These are phyloP conservation scores for Streblospio benedicti DNA, from an alignment of 1,140 invertebrate genomes.

Conservation along the genomic window DNA sequence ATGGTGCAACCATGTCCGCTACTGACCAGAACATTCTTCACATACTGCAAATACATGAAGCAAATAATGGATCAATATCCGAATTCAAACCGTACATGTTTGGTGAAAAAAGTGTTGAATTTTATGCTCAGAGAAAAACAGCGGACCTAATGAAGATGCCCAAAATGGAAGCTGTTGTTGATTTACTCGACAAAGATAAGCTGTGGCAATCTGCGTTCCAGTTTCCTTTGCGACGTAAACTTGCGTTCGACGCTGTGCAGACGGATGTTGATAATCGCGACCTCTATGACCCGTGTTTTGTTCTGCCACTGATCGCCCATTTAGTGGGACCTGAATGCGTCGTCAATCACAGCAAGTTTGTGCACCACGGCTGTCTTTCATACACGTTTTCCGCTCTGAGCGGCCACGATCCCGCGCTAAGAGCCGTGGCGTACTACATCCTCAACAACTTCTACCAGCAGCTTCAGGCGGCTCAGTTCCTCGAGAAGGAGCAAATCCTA, in stretches of 20 bases:
- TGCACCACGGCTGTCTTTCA: conserved; percentile 57
- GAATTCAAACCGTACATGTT: conserved; percentile 70
- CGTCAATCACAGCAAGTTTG: conserved; percentile 58
- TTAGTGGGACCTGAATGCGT: conserved; percentile 24
- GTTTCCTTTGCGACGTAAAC: conserved; percentile 52
- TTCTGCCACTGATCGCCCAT: conserved; percentile 1
- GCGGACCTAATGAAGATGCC: conserved; percentile 60
- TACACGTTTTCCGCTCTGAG: conserved; percentile 57
- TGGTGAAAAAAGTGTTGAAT: conserved; percentile 64
- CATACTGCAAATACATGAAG: no score
- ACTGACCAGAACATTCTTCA: no score
- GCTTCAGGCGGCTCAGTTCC: conserved; percentile 57
- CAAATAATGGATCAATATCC: no score
- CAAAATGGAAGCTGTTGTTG: conserved; percentile 60
- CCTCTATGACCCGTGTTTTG: conserved; percentile 34
- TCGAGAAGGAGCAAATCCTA: conserved; percentile 45
- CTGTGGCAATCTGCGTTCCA: conserved; percentile 60
- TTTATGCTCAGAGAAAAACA: conserved; percentile 60
- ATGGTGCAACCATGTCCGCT: no score
- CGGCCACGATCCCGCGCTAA: conserved; percentile 53
- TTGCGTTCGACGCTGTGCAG: background rate
- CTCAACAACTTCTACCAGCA: conserved; percentile 60
- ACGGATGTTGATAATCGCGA: background rate
- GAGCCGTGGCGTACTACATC: conserved; percentile 58
- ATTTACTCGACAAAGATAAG: conserved; percentile 56